These are phyloP conservation scores for Atta cephalotes DNA, from an alignment of 1,140 invertebrate species.

Conservation along the genomic window DNA sequence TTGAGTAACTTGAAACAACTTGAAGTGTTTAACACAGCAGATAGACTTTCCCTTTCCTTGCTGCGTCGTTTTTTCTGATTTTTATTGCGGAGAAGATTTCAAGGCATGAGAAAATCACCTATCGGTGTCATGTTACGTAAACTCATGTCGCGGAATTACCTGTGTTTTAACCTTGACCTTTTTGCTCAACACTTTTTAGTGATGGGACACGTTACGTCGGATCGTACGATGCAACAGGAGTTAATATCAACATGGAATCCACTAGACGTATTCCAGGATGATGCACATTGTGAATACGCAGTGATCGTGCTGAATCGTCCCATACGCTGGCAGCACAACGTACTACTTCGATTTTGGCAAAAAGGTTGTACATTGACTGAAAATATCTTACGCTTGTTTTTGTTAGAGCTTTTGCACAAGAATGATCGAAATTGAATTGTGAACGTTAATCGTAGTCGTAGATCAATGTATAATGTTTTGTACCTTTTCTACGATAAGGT, in stretches of 20 bases:
- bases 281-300: constrained; percentile 80
- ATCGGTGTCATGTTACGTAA: not conserved
- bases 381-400: no score
- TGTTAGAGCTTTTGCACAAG: no score
- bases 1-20: no score
- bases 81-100: not conserved
- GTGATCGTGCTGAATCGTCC: constrained; percentile 86
- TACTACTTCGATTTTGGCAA: constrained; percentile 85
- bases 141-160: not conserved
- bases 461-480: no score
- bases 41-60: not conserved
- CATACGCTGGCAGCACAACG: constrained; percentile 81
- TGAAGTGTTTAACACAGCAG: no score
- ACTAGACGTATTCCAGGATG: constrained; percentile 65
- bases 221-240: constrained; percentile 60
- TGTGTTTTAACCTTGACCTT: not conserved
- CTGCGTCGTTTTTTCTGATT: not conserved
- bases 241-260: constrained; percentile 73
- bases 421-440: no score
- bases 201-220: constrained; percentile 20
- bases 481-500: no score
- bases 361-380: constrained; percentile 78
- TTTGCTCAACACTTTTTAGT: constrained; percentile 27
- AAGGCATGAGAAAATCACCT: no score
- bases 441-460: no score